Evolutionary conservation across 2,113 vertebrate species (phyloP).

Genomic region (Fregetta grallaria): DNA sequence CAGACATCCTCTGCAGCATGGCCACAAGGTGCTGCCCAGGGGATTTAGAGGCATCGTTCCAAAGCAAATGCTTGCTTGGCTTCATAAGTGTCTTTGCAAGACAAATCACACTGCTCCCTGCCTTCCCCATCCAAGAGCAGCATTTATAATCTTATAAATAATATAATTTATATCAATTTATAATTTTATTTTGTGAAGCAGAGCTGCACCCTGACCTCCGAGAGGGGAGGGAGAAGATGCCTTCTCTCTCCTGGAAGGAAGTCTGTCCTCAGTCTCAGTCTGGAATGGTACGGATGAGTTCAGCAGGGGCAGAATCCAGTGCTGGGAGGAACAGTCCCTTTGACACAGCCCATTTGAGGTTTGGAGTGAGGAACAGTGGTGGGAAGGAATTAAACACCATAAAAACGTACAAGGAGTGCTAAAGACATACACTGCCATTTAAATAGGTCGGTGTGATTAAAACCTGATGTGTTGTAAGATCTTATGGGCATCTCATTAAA

Average conservation of each 20-base stretch:
- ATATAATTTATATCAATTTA: too few relatives aligned
- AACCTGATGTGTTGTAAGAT: slow-evolving; percentile 44
- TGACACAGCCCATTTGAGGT: slow-evolving; percentile 22
- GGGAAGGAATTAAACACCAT: slow-evolving; percentile 44
- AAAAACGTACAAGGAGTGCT: background rate
- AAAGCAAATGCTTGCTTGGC: background rate
- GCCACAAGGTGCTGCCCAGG: background rate
- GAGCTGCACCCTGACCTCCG: background rate
- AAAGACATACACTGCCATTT: slow-evolving; percentile 20
- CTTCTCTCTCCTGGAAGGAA: background rate
- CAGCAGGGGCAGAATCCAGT: background rate
- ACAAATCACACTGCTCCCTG: background rate
- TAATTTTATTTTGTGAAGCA: slow-evolving; percentile 19
- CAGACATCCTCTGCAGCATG: background rate
- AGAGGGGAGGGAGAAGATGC: background rate
- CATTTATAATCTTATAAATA: background rate
- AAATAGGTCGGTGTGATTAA: slow-evolving; percentile 39
- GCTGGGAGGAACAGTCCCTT: background rate
- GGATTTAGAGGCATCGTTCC: background rate
- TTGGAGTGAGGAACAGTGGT: background rate
- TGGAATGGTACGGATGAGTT: background rate
- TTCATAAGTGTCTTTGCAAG: slow-evolving; percentile 3
- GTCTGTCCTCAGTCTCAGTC: background rate
- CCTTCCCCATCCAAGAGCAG: background rate
- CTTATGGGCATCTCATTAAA: slow-evolving; percentile 62